Conservation (phyloP, 2,888 invertebrate genomes). For the Drosophila niveifrons region DNA sequence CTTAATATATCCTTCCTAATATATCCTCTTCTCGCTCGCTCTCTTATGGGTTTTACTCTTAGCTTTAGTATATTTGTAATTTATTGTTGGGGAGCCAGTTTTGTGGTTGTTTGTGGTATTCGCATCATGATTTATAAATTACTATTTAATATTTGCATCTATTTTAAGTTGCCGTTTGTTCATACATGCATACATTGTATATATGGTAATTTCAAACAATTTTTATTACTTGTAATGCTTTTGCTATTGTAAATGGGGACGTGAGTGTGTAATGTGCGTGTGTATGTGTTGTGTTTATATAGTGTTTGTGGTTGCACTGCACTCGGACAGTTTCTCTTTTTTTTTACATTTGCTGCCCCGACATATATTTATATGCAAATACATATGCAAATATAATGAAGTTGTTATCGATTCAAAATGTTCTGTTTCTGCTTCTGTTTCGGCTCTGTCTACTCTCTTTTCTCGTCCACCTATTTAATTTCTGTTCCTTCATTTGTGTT, state of each 20-base stretch:
- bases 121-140: constrained; percentile 48
- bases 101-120: constrained; percentile 13
- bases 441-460: constrained; percentile 5
- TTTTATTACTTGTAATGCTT: constrained; percentile 42
- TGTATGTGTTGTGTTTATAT: constrained; percentile 2
- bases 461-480: constrained; percentile 5
- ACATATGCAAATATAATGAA: constrained; percentile 54
- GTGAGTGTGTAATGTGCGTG: constrained; percentile 9
- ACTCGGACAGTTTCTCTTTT: constrained; percentile 79
- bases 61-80: constrained; percentile 42
- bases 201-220: constrained; percentile 53
- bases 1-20: constrained; percentile 51
- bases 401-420: constrained; percentile 49
- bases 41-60: constrained; percentile 20
- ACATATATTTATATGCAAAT: constrained; percentile 33
- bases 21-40: constrained; percentile 16
- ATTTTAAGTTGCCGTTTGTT: constrained; percentile 21
- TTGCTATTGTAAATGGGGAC: constrained; percentile 47
- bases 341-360: constrained; percentile 73
- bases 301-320: constrained; percentile 62
- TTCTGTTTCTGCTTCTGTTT: constrained; percentile 34
- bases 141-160: constrained; percentile 37
- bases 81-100: constrained; percentile 17
- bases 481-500: constrained; percentile 19
- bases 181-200: constrained; percentile 36